Conservation (phyloP, 2,113 vertebrate species). For the Mobula birostris region DNA sequence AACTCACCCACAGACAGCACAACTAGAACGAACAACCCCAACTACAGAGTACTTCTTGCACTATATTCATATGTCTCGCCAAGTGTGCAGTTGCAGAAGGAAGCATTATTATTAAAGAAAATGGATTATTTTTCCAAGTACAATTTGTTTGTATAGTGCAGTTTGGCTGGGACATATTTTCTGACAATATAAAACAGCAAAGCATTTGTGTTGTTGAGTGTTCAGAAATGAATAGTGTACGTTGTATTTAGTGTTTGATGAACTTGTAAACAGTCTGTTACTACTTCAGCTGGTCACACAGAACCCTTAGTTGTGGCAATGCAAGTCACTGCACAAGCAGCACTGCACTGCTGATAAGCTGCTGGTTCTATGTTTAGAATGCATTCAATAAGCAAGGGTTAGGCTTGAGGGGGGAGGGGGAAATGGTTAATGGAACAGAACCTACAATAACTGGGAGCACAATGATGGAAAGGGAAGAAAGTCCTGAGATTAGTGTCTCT, state of each 20-base stretch:
- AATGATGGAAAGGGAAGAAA: background rate
- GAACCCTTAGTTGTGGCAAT: background rate
- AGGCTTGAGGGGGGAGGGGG: background rate
- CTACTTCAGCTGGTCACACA: background rate
- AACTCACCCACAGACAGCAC: background rate
- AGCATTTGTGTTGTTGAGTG: background rate
- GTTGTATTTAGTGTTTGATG: background rate
- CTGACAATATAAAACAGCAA: background rate
- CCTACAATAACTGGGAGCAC: background rate
- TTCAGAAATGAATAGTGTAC: background rate
- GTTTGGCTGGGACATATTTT: background rate
- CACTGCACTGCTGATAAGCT: background rate
- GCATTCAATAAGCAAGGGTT: background rate
- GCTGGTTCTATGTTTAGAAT: background rate
- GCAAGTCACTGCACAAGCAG: background rate
- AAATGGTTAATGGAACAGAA: background rate
- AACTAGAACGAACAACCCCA: background rate
- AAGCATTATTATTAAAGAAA: background rate
- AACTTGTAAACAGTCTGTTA: slow-evolving; percentile 16
- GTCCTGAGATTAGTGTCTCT: no score
- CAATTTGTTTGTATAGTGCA: background rate
- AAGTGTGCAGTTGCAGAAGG: background rate
- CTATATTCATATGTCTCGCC: background rate
- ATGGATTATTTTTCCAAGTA: background rate
- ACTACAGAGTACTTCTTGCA: background rate